These are phyloP conservation scores for Drosophila subquinaria DNA, from an alignment of 2,888 invertebrate genomes.

Conservation along the genomic window DNA sequence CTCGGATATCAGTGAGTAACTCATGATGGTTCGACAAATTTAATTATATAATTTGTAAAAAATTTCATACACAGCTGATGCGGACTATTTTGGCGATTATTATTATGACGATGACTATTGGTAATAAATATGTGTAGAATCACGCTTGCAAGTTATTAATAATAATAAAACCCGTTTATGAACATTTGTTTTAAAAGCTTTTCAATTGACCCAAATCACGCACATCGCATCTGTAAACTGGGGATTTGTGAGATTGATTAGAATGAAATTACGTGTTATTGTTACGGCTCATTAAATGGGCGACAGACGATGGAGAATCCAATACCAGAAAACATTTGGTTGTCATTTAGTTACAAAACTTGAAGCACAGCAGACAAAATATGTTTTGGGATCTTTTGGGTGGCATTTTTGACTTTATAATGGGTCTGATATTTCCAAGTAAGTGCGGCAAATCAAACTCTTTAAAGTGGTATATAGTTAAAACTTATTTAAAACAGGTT, in stretches of 20 bases:
- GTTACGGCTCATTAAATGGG: slow-evolving; percentile 68
- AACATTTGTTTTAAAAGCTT: slow-evolving; percentile 38
- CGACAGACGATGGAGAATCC: neutral
- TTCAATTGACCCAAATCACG: slow-evolving; percentile 54
- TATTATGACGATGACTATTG: slow-evolving; percentile 35
- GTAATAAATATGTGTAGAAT: slow-evolving; percentile 22
- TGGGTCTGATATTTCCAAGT: slow-evolving; percentile 78
- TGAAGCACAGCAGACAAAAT: slow-evolving; percentile 50
- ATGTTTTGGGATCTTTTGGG: slow-evolving; percentile 79
- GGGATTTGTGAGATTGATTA: slow-evolving; percentile 15
- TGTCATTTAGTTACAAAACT: slow-evolving; percentile 60
- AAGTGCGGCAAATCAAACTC: slow-evolving; percentile 30
- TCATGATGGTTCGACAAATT: neutral
- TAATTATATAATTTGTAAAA: neutral
- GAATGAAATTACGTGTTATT: slow-evolving; percentile 24
- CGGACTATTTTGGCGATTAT: slow-evolving; percentile 54
- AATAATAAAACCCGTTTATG: slow-evolving; percentile 45
- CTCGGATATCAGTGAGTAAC: slow-evolving; percentile 54
- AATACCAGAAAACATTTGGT: slow-evolving; percentile 1
- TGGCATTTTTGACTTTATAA: slow-evolving; percentile 73
- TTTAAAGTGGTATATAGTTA: neutral
- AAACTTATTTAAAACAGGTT: slow-evolving; percentile 49
- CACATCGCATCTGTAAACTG: slow-evolving; percentile 16
- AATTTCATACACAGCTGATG: slow-evolving; percentile 46
- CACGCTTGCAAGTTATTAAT: slow-evolving; percentile 35